Evolutionary conservation across 1,140 invertebrate genomes (phyloP).

Genomic region (Xylocopa sonorina): DNA sequence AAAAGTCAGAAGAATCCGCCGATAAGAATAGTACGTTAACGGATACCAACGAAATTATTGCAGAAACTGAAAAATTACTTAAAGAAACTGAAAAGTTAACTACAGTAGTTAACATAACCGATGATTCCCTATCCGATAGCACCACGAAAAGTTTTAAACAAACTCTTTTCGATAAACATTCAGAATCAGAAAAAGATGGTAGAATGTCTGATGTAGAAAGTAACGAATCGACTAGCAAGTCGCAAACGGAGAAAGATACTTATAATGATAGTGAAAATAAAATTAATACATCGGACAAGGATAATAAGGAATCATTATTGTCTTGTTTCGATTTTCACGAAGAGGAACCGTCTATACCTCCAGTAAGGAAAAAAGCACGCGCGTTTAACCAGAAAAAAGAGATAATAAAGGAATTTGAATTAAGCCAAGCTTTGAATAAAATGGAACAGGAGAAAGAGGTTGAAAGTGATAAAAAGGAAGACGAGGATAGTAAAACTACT

Average conservation of each 20-base stretch:
- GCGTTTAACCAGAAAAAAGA: conserved; percentile 79
- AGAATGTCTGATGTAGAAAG: conserved; percentile 8
- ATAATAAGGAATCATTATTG: conserved; percentile 78
- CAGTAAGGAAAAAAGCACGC: conserved; percentile 81
- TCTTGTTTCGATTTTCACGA: conserved; percentile 85
- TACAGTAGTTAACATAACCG: conserved; percentile 47
- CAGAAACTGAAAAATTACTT: conserved; percentile 73
- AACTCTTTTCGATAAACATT: conserved; percentile 40
- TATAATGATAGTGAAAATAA: conserved; percentile 59
- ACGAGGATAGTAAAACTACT: conserved; percentile 60
- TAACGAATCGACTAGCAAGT: conserved; percentile 41
- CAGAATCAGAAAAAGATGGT: conserved; percentile 27
- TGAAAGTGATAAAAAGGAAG: conserved; percentile 48
- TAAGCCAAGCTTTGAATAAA: conserved; percentile 77
- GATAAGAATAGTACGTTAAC: conserved; percentile 29
- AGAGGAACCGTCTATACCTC: conserved; percentile 78
- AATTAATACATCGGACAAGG: conserved; percentile 65
- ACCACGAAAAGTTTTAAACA: conserved; percentile 24
- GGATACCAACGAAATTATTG: conserved; percentile 65
- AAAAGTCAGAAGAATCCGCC: conserved; percentile 39
- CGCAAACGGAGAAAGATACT: conserved; percentile 42
- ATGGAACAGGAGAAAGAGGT: conserved; percentile 59
- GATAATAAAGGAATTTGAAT: conserved; percentile 80
- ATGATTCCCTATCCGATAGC: conserved; percentile 31
- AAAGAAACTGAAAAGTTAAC: conserved; percentile 72